Evolutionary conservation across 2,113 vertebrate species (phyloP).

Genomic region (Eubucco bourcierii): DNA sequence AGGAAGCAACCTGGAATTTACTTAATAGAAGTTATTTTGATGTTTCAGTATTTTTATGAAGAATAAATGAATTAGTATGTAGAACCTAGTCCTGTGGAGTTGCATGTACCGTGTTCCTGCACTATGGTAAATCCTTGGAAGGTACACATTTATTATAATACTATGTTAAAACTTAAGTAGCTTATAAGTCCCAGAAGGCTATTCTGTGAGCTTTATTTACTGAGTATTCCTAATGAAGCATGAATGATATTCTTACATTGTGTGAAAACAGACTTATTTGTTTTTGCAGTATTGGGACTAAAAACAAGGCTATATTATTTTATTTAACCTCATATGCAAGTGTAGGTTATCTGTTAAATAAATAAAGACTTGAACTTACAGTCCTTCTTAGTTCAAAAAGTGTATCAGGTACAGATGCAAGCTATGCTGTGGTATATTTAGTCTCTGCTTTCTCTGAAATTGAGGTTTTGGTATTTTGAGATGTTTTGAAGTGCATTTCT

Average conservation of each 20-base stretch:
- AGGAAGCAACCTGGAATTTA: not conserved
- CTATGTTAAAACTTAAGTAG: not conserved
- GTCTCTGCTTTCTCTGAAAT: not conserved
- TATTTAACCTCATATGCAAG: not conserved
- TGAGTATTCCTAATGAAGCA: not conserved
- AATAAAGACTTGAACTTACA: not conserved
- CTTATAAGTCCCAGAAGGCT: not conserved
- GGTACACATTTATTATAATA: not conserved
- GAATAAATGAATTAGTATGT: not conserved
- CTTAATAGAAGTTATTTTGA: not conserved
- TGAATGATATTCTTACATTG: not conserved
- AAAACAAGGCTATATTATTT: constrained; percentile 4
- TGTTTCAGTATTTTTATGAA: not conserved
- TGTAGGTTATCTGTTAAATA: not conserved
- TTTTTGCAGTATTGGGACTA: not conserved
- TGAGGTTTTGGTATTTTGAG: not conserved
- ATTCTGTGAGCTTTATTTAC: not conserved
- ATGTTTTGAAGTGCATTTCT: not conserved
- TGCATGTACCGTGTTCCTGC: not conserved
- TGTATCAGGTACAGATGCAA: not conserved
- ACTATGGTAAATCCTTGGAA: not conserved
- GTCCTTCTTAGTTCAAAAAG: not conserved
- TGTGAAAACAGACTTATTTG: not conserved
- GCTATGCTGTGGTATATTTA: not conserved
- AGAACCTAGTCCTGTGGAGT: not conserved